Evolutionary conservation across 2,113 vertebrate species (phyloP).

Genomic region (Protomyctophum bolini): DNA sequence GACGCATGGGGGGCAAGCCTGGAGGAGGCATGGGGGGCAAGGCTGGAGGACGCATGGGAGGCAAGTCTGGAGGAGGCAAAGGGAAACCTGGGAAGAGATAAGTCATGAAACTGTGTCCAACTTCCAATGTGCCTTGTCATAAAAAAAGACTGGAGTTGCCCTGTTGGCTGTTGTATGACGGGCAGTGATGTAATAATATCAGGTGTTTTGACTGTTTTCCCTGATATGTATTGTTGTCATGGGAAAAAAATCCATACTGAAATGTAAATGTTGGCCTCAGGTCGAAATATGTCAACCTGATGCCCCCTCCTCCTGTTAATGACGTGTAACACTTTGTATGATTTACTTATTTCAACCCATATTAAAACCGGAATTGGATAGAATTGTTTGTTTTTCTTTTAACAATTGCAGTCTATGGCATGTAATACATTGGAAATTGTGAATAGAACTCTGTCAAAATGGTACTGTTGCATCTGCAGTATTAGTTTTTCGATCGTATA

Average conservation of each 20-base stretch:
- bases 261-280: slow-evolving; percentile 12
- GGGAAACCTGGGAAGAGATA: slow-evolving; percentile 62
- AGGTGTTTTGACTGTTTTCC: background rate
- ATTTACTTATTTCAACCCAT: background rate
- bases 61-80: slow-evolving; percentile 69
- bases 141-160: slow-evolving; percentile 14
- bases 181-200: background rate
- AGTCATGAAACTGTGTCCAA: background rate
- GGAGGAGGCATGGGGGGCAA: slow-evolving; percentile 4
- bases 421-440: too few species aligned
- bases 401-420: background rate
- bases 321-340: background rate
- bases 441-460: too few species aligned
- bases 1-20: background rate
- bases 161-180: background rate
- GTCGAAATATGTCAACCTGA: slow-evolving; percentile 1
- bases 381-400: background rate
- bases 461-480: too few species aligned
- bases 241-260: background rate
- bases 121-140: slow-evolving; percentile 21
- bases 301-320: background rate
- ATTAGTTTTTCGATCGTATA: too few species aligned
- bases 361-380: slow-evolving; percentile 1
- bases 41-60: slow-evolving; percentile 69
- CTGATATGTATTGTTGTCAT: too few species aligned